A percentile compares a stretch with the other conserved stretches of the same genome.
Conservation (phyloP, 2,797 vertebrate genomes). For the Erethizon dorsatum region DNA sequence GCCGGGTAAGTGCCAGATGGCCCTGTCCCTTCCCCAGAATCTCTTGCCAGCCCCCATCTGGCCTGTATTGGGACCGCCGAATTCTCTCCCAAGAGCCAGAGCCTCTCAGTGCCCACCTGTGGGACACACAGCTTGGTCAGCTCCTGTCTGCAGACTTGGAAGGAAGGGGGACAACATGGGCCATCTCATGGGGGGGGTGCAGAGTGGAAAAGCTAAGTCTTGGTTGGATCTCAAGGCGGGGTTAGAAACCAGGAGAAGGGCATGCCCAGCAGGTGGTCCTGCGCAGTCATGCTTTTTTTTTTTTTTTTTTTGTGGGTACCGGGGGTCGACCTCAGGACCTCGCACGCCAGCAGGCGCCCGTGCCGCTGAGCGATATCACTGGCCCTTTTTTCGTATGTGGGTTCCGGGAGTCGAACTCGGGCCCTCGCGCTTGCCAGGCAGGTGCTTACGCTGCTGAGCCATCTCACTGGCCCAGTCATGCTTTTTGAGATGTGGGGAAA, state of each 20-base stretch:
- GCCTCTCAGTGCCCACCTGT: not conserved
- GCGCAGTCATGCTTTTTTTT: not conserved
- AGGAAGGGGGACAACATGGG: not conserved
- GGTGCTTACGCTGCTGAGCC: no score
- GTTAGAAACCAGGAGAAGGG: not conserved
- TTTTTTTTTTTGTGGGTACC: no score
- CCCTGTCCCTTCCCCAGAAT: not conserved
- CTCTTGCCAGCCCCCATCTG: not conserved
- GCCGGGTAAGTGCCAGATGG: not conserved
- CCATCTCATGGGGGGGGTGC: not conserved
- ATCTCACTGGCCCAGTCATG: no score
- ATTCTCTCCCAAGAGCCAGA: not conserved
- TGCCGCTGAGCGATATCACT: no score
- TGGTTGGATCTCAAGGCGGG: constrained; percentile 6
- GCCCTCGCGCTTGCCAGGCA: no score
- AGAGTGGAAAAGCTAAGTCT: not conserved
- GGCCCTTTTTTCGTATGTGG: no score
- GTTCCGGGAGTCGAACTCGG: no score
- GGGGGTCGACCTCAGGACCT: no score
- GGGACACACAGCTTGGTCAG: not conserved
- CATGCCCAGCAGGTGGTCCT: not conserved
- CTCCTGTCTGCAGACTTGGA: not conserved
- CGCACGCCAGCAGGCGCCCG: no score
- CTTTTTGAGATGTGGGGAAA: not conserved
- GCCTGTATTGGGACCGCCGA: not conserved